Evolutionary conservation across 2,888 invertebrate genomes (phyloP).

Genomic region (Yponomeuta evonymella): DNA sequence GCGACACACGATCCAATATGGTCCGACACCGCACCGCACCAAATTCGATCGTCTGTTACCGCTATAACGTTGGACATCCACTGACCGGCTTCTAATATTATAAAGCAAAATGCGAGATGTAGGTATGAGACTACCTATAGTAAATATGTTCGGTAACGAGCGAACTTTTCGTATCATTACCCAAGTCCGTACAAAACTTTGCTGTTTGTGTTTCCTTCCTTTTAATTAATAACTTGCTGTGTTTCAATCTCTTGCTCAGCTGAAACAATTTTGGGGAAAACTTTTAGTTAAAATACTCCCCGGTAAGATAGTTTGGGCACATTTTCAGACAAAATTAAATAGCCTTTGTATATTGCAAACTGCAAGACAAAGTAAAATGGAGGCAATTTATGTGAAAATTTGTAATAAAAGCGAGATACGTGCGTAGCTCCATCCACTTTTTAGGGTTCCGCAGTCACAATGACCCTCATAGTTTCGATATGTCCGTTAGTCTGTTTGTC

Average conservation of each 20-base stretch:
- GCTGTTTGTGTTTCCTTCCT: background rate
- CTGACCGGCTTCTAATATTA: too few species aligned
- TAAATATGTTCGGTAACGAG: background rate
- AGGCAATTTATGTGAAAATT: background rate
- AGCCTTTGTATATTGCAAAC: background rate
- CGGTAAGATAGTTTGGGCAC: background rate
- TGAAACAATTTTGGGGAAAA: background rate
- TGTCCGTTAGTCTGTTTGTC: too few species aligned
- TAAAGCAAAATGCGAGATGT: too few species aligned
- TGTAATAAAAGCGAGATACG: background rate
- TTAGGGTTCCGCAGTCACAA: too few species aligned
- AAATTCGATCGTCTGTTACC: too few species aligned
- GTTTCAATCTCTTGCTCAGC: background rate
- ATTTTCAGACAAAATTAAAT: background rate
- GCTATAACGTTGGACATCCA: too few species aligned
- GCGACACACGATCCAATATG: too few species aligned
- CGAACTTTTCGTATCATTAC: background rate
- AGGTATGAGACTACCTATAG: too few species aligned
- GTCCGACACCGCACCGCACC: too few species aligned
- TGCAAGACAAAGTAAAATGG: background rate
- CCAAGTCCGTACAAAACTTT: background rate
- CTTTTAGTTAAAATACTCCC: background rate
- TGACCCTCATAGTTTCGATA: too few species aligned
- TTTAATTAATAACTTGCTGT: background rate
- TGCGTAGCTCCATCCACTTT: too few species aligned